Evolutionary conservation across 1,140 invertebrate genomes (phyloP).

Genomic region (Monochamus saltuarius): DNA sequence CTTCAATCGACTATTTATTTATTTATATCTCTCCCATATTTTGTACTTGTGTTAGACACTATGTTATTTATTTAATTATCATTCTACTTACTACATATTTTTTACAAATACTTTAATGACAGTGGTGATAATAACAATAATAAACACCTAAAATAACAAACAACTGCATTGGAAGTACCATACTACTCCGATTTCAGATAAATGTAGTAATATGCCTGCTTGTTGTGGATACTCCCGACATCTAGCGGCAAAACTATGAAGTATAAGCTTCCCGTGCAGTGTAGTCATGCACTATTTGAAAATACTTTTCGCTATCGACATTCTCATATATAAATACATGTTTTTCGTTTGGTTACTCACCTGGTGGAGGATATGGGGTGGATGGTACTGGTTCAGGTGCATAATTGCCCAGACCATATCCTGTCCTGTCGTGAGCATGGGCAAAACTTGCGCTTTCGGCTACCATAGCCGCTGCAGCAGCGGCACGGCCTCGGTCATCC

Average conservation of each 20-base stretch:
- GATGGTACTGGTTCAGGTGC: slow-evolving; percentile 73
- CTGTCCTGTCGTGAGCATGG: slow-evolving; percentile 62
- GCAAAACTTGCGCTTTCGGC: slow-evolving; percentile 62
- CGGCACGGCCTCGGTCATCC: slow-evolving; percentile 63
- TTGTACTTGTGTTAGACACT: too few species aligned
- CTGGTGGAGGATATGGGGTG: slow-evolving; percentile 77
- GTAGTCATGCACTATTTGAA: neutral
- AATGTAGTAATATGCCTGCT: neutral
- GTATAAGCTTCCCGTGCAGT: neutral
- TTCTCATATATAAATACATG: neutral
- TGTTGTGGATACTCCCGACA: neutral
- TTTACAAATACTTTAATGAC: too few species aligned
- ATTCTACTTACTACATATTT: neutral
- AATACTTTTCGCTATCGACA: slow-evolving; percentile 2
- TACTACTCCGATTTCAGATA: too few species aligned
- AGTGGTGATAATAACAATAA: too few species aligned
- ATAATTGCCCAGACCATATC: slow-evolving; percentile 76
- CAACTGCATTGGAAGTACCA: too few species aligned
- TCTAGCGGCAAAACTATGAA: neutral
- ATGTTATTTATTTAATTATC: too few species aligned
- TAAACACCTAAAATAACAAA: too few species aligned
- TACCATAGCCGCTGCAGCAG: slow-evolving; percentile 60
- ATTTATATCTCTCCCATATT: too few species aligned
- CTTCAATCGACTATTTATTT: too few species aligned
- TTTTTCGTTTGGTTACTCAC: slow-evolving; percentile 45